Evolutionary conservation across 2,888 invertebrate genomes (phyloP).

Genomic region (Opisthograptis luteolata): DNA sequence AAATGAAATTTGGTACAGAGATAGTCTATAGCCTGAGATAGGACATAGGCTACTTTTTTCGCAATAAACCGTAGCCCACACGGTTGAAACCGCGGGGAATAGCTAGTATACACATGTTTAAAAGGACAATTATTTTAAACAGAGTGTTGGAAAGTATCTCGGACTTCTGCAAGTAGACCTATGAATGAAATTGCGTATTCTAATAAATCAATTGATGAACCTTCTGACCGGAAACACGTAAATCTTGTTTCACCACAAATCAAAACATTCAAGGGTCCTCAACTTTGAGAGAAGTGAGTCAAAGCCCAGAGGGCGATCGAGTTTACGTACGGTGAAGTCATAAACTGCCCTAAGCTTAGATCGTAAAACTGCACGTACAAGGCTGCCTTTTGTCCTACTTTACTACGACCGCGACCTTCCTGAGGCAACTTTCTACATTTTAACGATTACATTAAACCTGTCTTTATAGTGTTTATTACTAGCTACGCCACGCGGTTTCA

Average conservation of each 20-base stretch:
- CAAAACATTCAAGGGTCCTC: slow-evolving; percentile 23
- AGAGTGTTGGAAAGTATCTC: no score
- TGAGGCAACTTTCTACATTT: slow-evolving; percentile 12
- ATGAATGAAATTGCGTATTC: no score
- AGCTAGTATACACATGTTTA: no score
- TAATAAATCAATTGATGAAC: no score
- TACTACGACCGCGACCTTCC: slow-evolving; percentile 21
- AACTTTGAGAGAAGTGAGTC: slow-evolving; percentile 22
- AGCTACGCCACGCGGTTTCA: no score
- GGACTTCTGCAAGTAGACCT: no score
- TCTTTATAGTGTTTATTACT: neutral
- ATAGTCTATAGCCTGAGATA: no score
- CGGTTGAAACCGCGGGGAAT: no score
- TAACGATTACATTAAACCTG: slow-evolving; percentile 13
- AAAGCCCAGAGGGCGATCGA: slow-evolving; percentile 25
- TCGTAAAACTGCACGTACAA: slow-evolving; percentile 36
- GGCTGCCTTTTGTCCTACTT: slow-evolving; percentile 24
- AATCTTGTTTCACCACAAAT: slow-evolving; percentile 28
- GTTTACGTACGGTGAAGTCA: slow-evolving; percentile 29
- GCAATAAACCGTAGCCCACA: no score
- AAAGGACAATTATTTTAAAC: no score
- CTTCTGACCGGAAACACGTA: slow-evolving; percentile 23
- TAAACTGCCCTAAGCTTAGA: slow-evolving; percentile 29
- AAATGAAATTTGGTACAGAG: no score
- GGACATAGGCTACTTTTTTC: no score